Base-by-base conservation (phyloP, 2,797 vertebrate species). In the Valencia hispanica region DNA sequence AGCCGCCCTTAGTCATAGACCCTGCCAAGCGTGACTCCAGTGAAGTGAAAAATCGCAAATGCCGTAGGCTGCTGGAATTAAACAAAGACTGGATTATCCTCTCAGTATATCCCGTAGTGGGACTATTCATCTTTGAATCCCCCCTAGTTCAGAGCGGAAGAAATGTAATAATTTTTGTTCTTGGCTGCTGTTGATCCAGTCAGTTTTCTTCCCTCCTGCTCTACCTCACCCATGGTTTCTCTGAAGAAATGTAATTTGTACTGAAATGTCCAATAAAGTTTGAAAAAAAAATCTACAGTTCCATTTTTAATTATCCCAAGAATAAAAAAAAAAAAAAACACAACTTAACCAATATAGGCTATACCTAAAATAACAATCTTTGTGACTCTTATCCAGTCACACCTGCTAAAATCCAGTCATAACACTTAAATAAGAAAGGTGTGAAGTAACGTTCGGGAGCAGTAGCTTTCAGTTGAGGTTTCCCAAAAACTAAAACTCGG, bases 21-120 rank as follows among this genome's bases (percentile, higher is more conserved):
- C 94, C 94, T 86, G 87, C 91, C 91, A 92, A 91, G 88, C 86
- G 27, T 50, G 72, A 86, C 80, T 92, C 85, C 87, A 83, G 81
- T 5, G 82, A 86, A 81, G 25, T 77, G 79, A 47, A 87, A 76
- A 83, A 87, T 85, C 80, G 50, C 27, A 25, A 82, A 81, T 86
- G 79, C 88, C 77, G 90, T 92, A 79, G 89, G 92, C 92, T 92
- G 90, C 84, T 92, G 86, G 82, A 93, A 87, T 94, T 80, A 92
- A 95, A 94, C 95, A 97, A 96, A 95, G 84, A 88, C 83, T 90
- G 91, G 95, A 95, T 97, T 97, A 95, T 96, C 92, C 90, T 88
- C 77, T 25, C 72, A 83, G 79, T 82, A 68, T 81, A 89, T 92
- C 84, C 92, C 80, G 87, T 83, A 87, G 86, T 82, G 32, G 88